Evolutionary conservation across 2,797 vertebrate species (phyloP), one percentile per base, ranked within the genome.

Genomic region (Mus minutoides): DNA sequence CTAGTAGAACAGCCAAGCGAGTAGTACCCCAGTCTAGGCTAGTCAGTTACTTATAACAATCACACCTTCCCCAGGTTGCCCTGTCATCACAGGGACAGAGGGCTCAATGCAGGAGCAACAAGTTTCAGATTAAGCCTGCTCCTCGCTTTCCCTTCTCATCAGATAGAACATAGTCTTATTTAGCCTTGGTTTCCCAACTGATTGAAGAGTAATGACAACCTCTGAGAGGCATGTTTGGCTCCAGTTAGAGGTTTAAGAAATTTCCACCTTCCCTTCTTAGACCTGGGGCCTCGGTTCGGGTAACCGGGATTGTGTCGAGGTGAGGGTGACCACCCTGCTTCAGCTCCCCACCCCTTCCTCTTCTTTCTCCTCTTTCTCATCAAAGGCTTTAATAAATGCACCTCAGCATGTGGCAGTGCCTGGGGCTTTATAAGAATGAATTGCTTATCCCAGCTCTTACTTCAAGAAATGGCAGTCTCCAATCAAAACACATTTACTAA

Each of bases 321-420:
- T 34, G 24, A 93, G 76, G 49, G 6, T 1, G 40, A 46, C 10
- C 37, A 37, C 13, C 60, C 17, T 8, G 17, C n/a, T 83, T 83
- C 76, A 56, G 56, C 69, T 71, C 52, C 7, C 26, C 87, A 37
- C 56, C 52, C 89, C 40, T 67, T 76, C 75, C 43, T 84, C 17
- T 56, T 86, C 49, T 83, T 71, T 58, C 56, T 37, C 88, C 84
- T 94, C 77, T 87, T 49, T 87, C 79, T 96, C 91, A 95, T 94
- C 58, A 95, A 86, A 91, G 96, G 89, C 96, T 97, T 96, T 92
- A 96, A 97, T 95, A 97, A 95, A 97, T 95, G 92, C 83, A 89
- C 77, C 92, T 96, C 90, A 77, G 75, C 64, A 43, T 94, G 94
- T 89, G 95, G 94, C 58, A 77, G 49, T 92, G 86, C 95, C 94